Evolutionary conservation across 2,888 invertebrate species (phyloP), one percentile per base, ranked within the genome.

Genomic region (Drosophila quinaria): DNA sequence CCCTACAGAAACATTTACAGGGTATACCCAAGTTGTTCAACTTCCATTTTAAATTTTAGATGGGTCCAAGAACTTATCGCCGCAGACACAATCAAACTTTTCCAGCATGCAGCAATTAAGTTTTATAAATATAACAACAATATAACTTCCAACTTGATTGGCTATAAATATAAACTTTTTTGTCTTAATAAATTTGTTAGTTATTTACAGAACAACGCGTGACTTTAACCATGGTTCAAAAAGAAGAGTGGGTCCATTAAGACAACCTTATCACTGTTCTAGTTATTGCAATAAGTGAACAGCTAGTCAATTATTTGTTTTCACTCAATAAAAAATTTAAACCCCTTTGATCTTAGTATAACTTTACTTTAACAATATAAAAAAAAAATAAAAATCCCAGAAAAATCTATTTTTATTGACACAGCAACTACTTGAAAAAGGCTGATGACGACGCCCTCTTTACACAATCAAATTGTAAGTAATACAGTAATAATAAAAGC

Each of bases 21-120:
- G 29, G 17, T 3, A 15, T 11, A 25, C 37, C 22, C 51, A 22
- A 37, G 10, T 37, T 22, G 6, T 22, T 22, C 8, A 44, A 3
- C 13, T 13, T 44, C 44, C 54, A 17, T 25, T 35, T 37, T 35
- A 46, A 44, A 33, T 42, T 33, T 35, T 44, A 35, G 8, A 41
- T 51, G 22, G 22, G 3, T 8, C 19, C 29, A 3, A 41, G 10
- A 46, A 52, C 46, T 42, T 3, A n/a, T 35, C 15, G 11, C 8
- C 35, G 59, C 44, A 55, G 49, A 51, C 39, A 51, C 39, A 41
- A 46, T 39, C 10, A 10, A 47, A 66, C 46, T 39, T 47, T 61
- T 52, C 22, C 54, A 62, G 11, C 69, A 58, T 70, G 70, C 55
- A 25, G 35, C 68, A 63, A 44, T 44, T 2, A 42, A 19, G 37